Evolutionary conservation across 1,140 invertebrate species (phyloP), one percentile per base, ranked within the genome.

Genomic region (Archivesica marissinica): DNA sequence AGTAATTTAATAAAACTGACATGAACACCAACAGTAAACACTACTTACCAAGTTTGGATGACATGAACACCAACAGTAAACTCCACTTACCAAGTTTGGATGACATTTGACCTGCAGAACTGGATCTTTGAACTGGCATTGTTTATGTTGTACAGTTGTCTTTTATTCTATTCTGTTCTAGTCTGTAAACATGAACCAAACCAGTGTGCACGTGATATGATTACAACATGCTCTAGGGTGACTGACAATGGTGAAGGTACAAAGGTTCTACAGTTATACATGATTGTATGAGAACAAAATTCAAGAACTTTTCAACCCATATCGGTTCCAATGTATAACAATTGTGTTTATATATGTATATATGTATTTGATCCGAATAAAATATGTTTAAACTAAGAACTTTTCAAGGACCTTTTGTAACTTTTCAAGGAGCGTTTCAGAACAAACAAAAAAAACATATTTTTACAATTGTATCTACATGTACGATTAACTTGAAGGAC

Each of bases 71-170:
- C n/a, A n/a, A n/a, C n/a, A n/a, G n/a, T n/a, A n/a, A n/a, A n/a
- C n/a, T n/a, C n/a, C n/a, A n/a, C 56, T 41, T 77, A 87, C 88
- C 88, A 15, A 87, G 54, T 66, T 86, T 77, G 28, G 76, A 50
- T 68, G 85, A 87, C 23, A 78, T 50, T 39, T 78, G 59, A n/a
- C 85, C 85, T 59, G 88, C 81, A 35, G 76, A n/a, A 30, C 39
- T 61, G 41, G 35, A 33, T 64, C n/a, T 50, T 61, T 78, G 39
- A 1, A 78, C 76, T 47, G 76, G 76, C 76, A 78, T 78, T 54
- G 35, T 78, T 78, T 78, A 72, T 64, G 38, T 78, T 59, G 23
- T 75, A 38, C 41, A n/a, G 17, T 74, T 28, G 28, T 64, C 59
- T 64, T 35, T 59, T 64, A 35, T 64, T 75, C 30, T 75, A 75